Evolutionary conservation across 2,888 invertebrate genomes (phyloP).

Genomic region (Phragmatobia fuliginosa): DNA sequence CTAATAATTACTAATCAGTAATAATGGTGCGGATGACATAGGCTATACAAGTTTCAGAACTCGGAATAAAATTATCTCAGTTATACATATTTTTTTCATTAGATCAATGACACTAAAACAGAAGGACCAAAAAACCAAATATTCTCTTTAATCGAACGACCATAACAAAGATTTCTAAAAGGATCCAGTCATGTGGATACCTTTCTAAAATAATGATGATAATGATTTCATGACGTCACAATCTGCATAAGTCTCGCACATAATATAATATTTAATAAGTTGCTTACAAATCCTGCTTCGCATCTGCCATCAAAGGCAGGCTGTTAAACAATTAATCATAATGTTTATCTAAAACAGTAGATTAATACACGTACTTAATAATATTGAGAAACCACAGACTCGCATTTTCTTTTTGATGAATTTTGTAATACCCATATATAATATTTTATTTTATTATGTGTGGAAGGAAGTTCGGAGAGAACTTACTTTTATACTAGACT

Average conservation of each 20-base stretch:
- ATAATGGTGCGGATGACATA: no score
- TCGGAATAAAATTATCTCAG: no score
- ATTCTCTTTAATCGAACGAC: no score
- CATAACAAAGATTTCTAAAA: neutral
- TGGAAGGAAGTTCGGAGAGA: neutral
- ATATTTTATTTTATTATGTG: neutral
- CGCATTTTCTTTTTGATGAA: neutral
- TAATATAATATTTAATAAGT: neutral
- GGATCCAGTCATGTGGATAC: neutral
- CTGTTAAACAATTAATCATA: neutral
- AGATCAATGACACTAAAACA: no score
- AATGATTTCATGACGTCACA: neutral
- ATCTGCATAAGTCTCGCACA: neutral
- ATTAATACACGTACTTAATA: conserved; percentile 35
- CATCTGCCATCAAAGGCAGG: neutral
- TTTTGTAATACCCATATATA: neutral
- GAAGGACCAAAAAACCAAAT: no score
- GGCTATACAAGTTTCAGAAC: no score
- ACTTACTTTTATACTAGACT: no score
- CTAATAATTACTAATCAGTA: no score
- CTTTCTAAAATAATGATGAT: neutral
- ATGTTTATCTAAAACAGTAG: conserved; percentile 5
- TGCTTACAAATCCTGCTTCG: neutral
- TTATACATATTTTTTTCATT: no score
- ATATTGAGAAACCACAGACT: conserved; percentile 21